Percentiles rank a stretch among this genome's conserved stretches.
Evolutionary conservation across 2,888 invertebrate species (phyloP).

Genomic region (Meliscaeva auricollis): DNA sequence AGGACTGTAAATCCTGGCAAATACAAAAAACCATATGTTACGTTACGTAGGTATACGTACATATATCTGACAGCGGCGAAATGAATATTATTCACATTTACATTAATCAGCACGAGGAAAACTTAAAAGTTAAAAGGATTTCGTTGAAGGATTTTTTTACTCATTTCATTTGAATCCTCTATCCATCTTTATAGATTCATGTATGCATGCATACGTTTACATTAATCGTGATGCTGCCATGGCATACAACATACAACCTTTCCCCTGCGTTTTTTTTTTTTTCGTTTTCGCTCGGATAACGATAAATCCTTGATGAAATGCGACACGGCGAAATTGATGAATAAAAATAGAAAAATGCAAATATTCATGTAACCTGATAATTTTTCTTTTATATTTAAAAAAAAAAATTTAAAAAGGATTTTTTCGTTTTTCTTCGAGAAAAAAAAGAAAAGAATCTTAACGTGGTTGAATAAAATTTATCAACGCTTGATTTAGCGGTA

Average conservation of each 20-base stretch:
- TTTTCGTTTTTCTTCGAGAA: constrained; percentile 26
- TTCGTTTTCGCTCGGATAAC: constrained; percentile 78
- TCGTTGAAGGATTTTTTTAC: constrained; percentile 24
- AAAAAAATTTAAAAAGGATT: constrained; percentile 58
- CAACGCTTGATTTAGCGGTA: constrained; percentile 72
- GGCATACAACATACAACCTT: not conserved
- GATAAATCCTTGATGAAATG: constrained; percentile 79
- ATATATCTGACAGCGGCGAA: constrained; percentile 37
- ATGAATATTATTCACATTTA: constrained; percentile 70
- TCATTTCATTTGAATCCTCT: not conserved
- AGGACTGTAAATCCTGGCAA: constrained; percentile 49
- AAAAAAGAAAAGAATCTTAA: constrained; percentile 37
- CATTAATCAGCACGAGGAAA: constrained; percentile 64
- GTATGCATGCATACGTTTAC: constrained; percentile 33
- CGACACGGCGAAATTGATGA: constrained; percentile 68
- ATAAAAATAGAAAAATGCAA: constrained; percentile 62
- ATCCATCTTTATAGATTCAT: constrained; percentile 11
- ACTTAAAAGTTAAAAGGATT: constrained; percentile 69
- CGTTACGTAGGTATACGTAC: not conserved
- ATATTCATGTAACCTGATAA: constrained; percentile 69
- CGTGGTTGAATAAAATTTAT: constrained; percentile 47
- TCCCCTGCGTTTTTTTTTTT: not conserved
- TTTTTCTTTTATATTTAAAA: constrained; percentile 43
- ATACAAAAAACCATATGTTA: constrained; percentile 18
- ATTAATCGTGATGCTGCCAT: not conserved